Evolutionary conservation across 2,113 vertebrate species (phyloP), one percentile per base, ranked within the genome.

Genomic region (Merops nubicus): DNA sequence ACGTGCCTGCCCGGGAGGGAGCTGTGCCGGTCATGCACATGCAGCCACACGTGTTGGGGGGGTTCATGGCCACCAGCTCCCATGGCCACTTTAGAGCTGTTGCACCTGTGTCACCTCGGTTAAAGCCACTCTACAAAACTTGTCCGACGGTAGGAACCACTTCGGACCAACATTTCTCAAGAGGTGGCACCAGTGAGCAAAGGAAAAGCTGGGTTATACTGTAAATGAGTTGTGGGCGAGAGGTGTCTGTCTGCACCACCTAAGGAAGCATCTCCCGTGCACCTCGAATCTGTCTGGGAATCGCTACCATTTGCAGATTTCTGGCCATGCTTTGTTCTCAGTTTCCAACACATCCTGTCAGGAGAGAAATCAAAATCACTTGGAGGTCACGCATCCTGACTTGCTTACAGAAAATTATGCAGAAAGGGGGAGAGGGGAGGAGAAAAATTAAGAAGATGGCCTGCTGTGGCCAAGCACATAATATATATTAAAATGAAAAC

Each of bases 11-110:
- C 69, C 0, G 1, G 38, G 17, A 54, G 88, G 82, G 85, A 84
- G 22, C 0, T 4, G 21, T 50, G 33, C 42, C 43, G 51, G 20
- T 64, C 34, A 2, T 34, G 56, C 68, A 70, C 54, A 17, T 28
- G 25, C 0, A 6, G 38, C 29, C 56, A 76, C 84, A 59, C 0
- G 9, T 64, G 51, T 38, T 0, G 0, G 20, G 5, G 22, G 26
- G 12, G 36, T 88, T 45, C 3, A 5, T 33, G 63, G 40, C 81
- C 47, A 47, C 19, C 29, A 23, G 1, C 11, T 88, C 31, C 23
- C 43, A 6, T 45, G 63, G 40, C 36, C 11, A 2, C 28, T 56
- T 88, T 19, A n/a, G 47, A 70, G 76, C 47, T 63, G 4, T 47
- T 50, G 28, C 84, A 91, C 57, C 79, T 93, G 92, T 36, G 60